phyloP scores from a whole-genome alignment of 2,113 vertebrate species.

The Lepus europaeus region DNA sequence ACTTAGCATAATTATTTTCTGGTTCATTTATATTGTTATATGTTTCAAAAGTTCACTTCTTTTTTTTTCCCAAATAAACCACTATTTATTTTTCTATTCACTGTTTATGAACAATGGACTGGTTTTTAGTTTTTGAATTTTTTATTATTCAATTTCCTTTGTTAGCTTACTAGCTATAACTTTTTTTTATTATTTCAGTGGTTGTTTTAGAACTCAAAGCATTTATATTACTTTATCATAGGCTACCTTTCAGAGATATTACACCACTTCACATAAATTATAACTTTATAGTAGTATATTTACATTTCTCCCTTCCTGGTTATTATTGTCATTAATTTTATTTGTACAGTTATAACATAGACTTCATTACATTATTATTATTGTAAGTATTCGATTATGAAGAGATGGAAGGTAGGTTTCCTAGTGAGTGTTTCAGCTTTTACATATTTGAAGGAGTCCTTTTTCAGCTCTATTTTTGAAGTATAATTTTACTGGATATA shows the following conservation, averaged over 20 bases:
- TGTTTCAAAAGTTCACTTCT: conserved; percentile 8
- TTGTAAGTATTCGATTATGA: not conserved
- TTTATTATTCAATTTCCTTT: not conserved
- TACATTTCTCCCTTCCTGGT: not conserved
- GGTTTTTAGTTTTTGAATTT: not conserved
- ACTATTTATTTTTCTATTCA: not conserved
- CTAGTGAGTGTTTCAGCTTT: not conserved
- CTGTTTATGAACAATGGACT: not conserved
- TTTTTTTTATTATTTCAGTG: no score
- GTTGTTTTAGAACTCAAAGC: not conserved
- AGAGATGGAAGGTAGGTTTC: not conserved
- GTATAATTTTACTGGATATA: not conserved
- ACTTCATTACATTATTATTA: not conserved
- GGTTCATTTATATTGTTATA: not conserved
- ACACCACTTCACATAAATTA: not conserved
- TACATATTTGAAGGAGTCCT: not conserved
- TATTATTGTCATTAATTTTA: not conserved
- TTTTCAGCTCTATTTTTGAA: not conserved
- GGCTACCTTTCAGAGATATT: not conserved
- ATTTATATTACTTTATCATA: not conserved
- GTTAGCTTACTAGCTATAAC: not conserved
- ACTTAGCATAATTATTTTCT: not conserved
- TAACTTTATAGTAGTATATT: not conserved
- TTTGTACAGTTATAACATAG: not conserved
- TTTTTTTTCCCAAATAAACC: not conserved